Evolutionary conservation across 1,140 invertebrate genomes (phyloP), one percentile per base, ranked within the genome.

Genomic region (Drosophila ananassae): DNA sequence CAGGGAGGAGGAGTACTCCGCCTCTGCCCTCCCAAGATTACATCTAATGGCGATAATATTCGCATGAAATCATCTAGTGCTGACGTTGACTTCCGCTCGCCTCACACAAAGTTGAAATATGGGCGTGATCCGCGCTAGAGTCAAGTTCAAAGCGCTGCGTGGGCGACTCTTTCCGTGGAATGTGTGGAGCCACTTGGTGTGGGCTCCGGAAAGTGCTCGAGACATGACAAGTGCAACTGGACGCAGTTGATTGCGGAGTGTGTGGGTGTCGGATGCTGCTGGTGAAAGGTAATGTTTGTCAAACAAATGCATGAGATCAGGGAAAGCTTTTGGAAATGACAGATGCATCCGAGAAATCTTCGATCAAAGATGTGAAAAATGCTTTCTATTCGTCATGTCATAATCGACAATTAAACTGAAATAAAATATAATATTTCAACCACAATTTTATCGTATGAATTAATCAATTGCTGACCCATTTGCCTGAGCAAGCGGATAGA

Each of bases 21-120:
- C 34, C 34, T 37, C 34, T 48, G 10, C 32, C 37, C n/a, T n/a
- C 56, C 32, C 17, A 53, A 54, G 28, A 52, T 32, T 25, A 46
- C 50, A 51, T 39, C 21, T 28, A 64, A 57, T 44, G 32, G 28
- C 52, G 59, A 25, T 68, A 77, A 77, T 73, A 84, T 67, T 54
- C 81, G 63, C 73, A 80, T 73, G 71, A 64, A 80, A 44, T 77
- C 66, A 73, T 79, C 62, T 73, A 77, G 69, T 56, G 67, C 28
- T 85, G 81, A 84, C 80, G 73, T 30, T 59, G 52, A 85, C 80
- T 84, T 84, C 81, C 80, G 80, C 80, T 73, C 56, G 66, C 51
- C 71, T 25, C 58, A 47, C 47, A 41, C 37, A 39, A 28, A 47
- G 5, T 34, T 21, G 10, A 39, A 50, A 44, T 25, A 21, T 39